Evolutionary conservation across 2,797 vertebrate species (phyloP).

Genomic region (Melanotaenia boesemani): DNA sequence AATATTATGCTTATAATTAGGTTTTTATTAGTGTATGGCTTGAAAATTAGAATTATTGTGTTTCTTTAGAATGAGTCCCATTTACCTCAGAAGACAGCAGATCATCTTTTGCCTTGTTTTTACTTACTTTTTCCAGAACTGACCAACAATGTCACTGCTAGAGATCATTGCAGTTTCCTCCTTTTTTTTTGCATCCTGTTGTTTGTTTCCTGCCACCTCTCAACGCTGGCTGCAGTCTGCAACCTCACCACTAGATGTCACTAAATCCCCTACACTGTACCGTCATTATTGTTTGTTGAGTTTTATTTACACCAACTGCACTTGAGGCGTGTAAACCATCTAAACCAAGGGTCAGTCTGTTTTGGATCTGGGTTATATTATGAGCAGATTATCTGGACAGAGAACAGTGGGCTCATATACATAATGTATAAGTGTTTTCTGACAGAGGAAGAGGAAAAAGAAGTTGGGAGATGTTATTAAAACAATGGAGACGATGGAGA

Average conservation of each 20-base stretch:
- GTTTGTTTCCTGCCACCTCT: neutral
- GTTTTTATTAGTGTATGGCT: neutral
- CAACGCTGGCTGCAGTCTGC: neutral
- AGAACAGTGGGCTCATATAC: neutral
- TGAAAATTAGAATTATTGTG: neutral
- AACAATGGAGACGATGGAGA: slow-evolving; percentile 61
- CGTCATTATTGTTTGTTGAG: neutral
- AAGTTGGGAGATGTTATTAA: slow-evolving; percentile 49
- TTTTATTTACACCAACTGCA: neutral
- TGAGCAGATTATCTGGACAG: slow-evolving; percentile 25
- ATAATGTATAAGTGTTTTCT: slow-evolving; percentile 15
- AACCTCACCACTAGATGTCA: slow-evolving; percentile 2
- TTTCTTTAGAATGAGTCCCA: neutral
- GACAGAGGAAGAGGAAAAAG: slow-evolving; percentile 37
- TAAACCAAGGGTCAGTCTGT: neutral
- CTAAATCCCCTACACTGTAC: slow-evolving; percentile 1
- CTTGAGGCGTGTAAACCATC: neutral
- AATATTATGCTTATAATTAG: neutral
- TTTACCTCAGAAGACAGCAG: neutral
- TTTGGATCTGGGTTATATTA: slow-evolving; percentile 33
- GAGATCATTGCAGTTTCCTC: neutral
- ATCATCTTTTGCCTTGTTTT: neutral
- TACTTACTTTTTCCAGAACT: neutral
- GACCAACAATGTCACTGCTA: neutral
- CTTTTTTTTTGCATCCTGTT: neutral